Conservation (phyloP, 2,888 invertebrate genomes). For the Operophtera brumata region DNA sequence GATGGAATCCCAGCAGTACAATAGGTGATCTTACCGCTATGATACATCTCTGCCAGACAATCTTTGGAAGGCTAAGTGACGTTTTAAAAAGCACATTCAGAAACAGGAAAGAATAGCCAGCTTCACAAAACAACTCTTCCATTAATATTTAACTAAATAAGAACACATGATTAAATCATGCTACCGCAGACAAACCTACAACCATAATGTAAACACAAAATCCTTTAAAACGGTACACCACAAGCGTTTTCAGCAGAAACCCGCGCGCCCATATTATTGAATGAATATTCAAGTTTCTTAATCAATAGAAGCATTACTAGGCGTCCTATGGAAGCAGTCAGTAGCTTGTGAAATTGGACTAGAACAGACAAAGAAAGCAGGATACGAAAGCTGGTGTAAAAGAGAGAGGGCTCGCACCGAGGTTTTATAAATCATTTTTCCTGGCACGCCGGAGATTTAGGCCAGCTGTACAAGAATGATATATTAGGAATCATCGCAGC, state of each 20-base stretch:
- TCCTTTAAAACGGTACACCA: constrained; percentile 49
- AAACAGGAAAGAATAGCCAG: not conserved
- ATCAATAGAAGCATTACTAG: constrained; percentile 76
- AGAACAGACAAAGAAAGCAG: constrained; percentile 53
- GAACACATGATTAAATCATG: constrained; percentile 30
- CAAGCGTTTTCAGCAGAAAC: constrained; percentile 62
- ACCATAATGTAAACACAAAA: constrained; percentile 35
- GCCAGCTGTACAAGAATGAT: constrained; percentile 46
- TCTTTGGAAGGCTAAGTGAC: no score
- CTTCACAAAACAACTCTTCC: not conserved
- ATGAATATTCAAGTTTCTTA: constrained; percentile 79
- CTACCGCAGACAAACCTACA: constrained; percentile 23
- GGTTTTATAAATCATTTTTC: constrained; percentile 80
- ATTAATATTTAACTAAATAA: constrained; percentile 27
- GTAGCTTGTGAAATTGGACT: constrained; percentile 78
- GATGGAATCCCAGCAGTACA: no score
- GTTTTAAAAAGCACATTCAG: no score
- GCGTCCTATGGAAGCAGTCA: constrained; percentile 67
- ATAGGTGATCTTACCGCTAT: no score
- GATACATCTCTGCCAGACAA: no score
- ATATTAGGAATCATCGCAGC: constrained; percentile 33
- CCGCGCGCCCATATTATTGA: constrained; percentile 72
- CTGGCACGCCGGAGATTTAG: constrained; percentile 65
- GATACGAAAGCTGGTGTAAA: constrained; percentile 40
- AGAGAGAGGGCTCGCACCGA: constrained; percentile 46